Base-by-base conservation (phyloP, 2,888 invertebrate species). In the Acanthosepion pharaonis region DNA sequence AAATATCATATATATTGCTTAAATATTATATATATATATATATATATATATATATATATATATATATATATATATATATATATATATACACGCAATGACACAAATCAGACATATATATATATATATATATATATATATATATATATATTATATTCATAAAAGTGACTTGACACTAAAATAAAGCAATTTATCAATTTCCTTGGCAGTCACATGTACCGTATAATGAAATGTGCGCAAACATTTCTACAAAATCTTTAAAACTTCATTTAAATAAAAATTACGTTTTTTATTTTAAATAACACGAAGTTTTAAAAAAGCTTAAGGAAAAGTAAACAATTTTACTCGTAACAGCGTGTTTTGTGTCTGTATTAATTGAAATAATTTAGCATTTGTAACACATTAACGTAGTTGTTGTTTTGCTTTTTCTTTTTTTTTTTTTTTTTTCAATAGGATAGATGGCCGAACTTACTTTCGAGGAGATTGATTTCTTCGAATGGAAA, bases 231-330 rank as follows among this genome's bases (percentile, higher is more conserved):
- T 64, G 8, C 64, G 64, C 64, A 64, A 64, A 64, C 64, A 64
- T 64, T 64, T 23, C 64, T 3, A 64, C 25, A 64, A 25, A 64
- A 51, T 51, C 28, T 25, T 25, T 23, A 64, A 64, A 28, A 64
- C 64, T 64, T 64, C 64, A 64, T 64, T 64, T 64, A 64, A 64
- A 64, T 64, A 64, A 64, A 64, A 64, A 64, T 64, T 64, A 64
- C 64, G 64, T 64, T 64, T 64, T 64, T 64, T 64, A 64, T 64
- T 64, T 64, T 1, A 64, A 64, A 64, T 64, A 64, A 64, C 23
- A 28, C 64, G 28, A 64, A 64, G 20, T 64, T 23, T 64, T 64
- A 20, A 28, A 28, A 64, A 64, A 8, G 8, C 64, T 8, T 25
- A 25, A 25, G 25, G 1, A 23, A 64, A 25, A 64, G 25, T 6